phyloP scores from a whole-genome alignment of 2,113 vertebrate genomes.

The Sinocyclocheilus anshuiensis region DNA sequence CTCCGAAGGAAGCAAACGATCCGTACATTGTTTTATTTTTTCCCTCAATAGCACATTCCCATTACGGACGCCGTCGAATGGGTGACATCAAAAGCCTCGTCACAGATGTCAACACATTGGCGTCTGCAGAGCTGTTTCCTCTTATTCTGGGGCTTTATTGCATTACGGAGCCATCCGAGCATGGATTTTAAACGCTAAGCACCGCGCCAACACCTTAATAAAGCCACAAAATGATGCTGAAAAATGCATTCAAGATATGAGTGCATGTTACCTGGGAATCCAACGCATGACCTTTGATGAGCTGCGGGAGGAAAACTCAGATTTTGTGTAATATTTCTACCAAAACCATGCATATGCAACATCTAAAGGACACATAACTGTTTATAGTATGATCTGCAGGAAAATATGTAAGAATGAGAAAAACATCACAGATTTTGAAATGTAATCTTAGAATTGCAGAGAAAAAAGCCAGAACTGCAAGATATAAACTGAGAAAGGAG shows the following conservation, averaged over 20 bases:
- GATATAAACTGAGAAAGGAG: too few relatives aligned
- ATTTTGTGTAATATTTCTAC: too few relatives aligned
- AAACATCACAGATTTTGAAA: too few relatives aligned
- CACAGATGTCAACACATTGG: slow-evolving; percentile 60
- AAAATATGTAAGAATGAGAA: too few relatives aligned
- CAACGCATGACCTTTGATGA: background rate
- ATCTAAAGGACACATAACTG: too few relatives aligned
- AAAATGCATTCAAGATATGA: background rate
- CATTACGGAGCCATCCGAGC: slow-evolving; percentile 30
- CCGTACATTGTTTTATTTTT: slow-evolving; percentile 54
- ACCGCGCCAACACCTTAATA: background rate
- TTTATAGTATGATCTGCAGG: too few relatives aligned
- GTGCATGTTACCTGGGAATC: background rate
- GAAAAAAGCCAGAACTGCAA: too few relatives aligned
- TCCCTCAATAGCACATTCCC: slow-evolving; percentile 49
- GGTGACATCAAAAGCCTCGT: slow-evolving; percentile 59
- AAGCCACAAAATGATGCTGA: background rate
- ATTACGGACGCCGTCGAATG: slow-evolving; percentile 52
- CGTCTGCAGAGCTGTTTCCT: slow-evolving; percentile 53
- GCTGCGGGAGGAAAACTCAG: slow-evolving; percentile 3
- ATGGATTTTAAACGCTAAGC: background rate
- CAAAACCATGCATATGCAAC: too few relatives aligned
- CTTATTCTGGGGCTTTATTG: slow-evolving; percentile 56
- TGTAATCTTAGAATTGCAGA: too few relatives aligned
- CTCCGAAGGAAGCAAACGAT: slow-evolving; percentile 53